These are phyloP conservation scores for Chrysocyon brachyurus DNA, from an alignment of 2,797 vertebrate species.

Conservation along the genomic window DNA sequence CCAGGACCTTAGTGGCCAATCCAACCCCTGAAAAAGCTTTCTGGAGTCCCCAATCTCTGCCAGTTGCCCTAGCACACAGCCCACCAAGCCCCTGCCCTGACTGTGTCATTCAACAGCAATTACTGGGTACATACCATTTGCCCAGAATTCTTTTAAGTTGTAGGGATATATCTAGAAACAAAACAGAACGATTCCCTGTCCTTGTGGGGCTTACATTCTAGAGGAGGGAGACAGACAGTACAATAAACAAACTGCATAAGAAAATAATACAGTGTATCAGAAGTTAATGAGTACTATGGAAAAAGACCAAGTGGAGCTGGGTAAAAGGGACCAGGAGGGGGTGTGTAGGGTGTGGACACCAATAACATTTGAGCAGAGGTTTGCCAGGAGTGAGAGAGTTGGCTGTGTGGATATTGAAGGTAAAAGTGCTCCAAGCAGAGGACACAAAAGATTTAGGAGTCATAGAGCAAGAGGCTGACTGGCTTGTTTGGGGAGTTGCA, in stretches of 20 bases:
- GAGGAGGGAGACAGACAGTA: neutral
- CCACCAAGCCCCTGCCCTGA: neutral
- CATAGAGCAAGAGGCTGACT: neutral
- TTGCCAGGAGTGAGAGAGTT: neutral
- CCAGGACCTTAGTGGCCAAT: neutral
- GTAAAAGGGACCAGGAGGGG: neutral
- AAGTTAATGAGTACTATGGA: neutral
- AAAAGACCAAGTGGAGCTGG: neutral
- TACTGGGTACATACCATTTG: neutral
- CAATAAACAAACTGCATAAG: neutral
- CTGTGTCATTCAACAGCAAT: neutral
- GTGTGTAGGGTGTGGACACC: fast-evolving
- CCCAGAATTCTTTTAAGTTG: neutral
- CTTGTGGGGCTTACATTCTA: neutral
- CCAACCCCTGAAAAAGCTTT: neutral
- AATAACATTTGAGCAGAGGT: neutral
- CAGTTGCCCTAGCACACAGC: neutral
- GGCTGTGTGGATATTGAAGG: neutral
- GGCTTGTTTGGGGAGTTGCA: neutral
- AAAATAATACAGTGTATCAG: fast-evolving
- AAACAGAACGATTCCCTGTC: neutral
- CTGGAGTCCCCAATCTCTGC: neutral
- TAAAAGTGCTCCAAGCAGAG: neutral
- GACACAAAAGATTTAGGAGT: neutral
- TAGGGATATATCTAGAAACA: neutral